Percentiles rank a stretch among this genome's conserved stretches.
Conservation (phyloP, 53 echinoderm and acorn worm species). For the Crossaster papposus region DNA sequence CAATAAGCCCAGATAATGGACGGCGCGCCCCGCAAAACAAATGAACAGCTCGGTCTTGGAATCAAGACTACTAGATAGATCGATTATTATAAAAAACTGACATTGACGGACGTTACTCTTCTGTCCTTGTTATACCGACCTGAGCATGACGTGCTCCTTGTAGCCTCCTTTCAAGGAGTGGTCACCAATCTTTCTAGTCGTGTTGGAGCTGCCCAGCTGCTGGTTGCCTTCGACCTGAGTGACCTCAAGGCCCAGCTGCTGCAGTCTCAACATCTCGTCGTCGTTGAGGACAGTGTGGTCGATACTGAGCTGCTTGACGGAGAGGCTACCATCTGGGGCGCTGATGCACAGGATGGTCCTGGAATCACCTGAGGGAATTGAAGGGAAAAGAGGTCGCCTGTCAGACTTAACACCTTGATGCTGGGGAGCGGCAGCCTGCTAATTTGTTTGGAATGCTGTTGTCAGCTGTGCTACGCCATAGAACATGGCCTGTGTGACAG, state of each 20-base stretch:
- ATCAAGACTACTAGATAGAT: too few species aligned
- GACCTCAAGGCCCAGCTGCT: constrained; percentile 82
- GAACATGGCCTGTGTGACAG: too few species aligned
- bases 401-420: neutral
- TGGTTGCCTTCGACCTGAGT: constrained; percentile 60
- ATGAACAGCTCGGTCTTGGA: too few species aligned
- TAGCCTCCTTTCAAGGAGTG: constrained; percentile 92
- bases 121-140: constrained; percentile 36
- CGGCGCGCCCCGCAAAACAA: too few species aligned
- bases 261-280: constrained; percentile 84
- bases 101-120: too few species aligned
- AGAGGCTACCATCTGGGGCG: constrained; percentile 68
- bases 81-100: too few species aligned
- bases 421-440: too few species aligned
- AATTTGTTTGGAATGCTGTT: too few species aligned
- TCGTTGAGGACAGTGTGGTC: constrained; percentile 90
- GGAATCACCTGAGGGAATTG: constrained; percentile 75
- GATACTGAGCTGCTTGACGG: constrained; percentile 83
- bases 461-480: too few species aligned
- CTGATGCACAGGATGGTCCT: constrained; percentile 80
- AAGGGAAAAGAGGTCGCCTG: neutral
- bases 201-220: constrained; percentile 69
- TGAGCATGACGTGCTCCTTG: constrained; percentile 76
- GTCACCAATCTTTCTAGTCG: constrained; percentile 89
- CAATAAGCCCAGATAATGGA: too few species aligned